A percentile compares a stretch with the other conserved stretches of the same genome.
These are phyloP conservation scores for Ganaspis sp. DNA, from an alignment of 1,140 invertebrate genomes.

Conservation along the genomic window DNA sequence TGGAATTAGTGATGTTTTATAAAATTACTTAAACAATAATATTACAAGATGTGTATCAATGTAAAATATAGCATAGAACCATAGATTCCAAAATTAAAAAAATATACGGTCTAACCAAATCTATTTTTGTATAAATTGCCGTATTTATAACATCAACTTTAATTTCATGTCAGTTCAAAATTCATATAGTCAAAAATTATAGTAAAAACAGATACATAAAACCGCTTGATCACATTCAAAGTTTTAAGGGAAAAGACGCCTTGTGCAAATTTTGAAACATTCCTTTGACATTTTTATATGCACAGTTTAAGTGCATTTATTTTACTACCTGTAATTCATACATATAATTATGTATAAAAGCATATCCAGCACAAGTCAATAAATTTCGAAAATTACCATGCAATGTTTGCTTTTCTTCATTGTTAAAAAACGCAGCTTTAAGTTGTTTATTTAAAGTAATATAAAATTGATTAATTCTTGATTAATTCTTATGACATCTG, in stretches of 20 bases:
- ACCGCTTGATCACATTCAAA: not conserved
- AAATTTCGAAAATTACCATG: no score
- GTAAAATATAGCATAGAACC: not conserved
- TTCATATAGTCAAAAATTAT: not conserved
- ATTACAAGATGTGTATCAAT: not conserved
- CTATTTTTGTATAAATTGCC: no score
- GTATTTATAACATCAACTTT: not conserved
- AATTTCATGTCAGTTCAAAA: not conserved
- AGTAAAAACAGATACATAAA: not conserved
- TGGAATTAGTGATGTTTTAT: not conserved
- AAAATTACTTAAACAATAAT: no score
- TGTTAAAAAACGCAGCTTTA: no score
- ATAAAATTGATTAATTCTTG: no score
- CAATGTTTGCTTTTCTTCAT: no score
- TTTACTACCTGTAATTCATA: no score
- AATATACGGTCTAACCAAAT: not conserved
- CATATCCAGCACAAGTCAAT: no score
- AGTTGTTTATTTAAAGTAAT: no score
- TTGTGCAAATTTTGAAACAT: not conserved
- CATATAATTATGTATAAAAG: no score
- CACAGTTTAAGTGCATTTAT: not conserved
- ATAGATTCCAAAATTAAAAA: no score
- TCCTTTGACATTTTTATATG: not conserved
- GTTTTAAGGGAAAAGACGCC: not conserved
- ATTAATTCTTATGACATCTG: no score